Conservation (phyloP, 2,797 vertebrate genomes). For the Sebastes minor region DNA sequence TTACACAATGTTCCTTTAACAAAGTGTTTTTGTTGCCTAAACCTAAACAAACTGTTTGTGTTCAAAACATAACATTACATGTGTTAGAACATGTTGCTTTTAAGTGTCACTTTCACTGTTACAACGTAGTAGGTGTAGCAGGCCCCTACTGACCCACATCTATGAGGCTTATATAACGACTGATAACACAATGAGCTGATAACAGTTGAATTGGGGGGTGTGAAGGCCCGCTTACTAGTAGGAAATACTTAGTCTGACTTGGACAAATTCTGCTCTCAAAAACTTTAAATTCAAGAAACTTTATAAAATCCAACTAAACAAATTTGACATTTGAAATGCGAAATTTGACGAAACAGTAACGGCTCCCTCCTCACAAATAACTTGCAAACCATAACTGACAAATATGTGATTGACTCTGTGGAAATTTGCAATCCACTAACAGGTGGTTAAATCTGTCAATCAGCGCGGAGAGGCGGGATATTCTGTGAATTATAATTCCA, state of each 20-base stretch:
- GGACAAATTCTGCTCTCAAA: not conserved
- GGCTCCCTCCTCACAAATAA: not conserved
- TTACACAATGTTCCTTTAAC: not conserved
- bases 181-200: not conserved
- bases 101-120: not conserved
- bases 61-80: too few species aligned
- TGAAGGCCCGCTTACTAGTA: not conserved
- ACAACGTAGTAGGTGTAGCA: not conserved
- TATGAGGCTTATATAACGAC: not conserved
- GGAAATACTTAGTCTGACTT: not conserved
- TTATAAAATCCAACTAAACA: not conserved
- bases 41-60: not conserved
- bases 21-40: not conserved
- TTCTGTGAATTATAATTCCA: conserved; percentile 73
- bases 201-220: not conserved
- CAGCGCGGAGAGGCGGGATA: conserved; percentile 53
- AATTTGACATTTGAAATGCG: conserved; percentile 16
- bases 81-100: too few species aligned
- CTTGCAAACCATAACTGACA: conserved; percentile 44
- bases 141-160: not conserved
- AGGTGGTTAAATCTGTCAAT: conserved; percentile 73
- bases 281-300: not conserved
- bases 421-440: conserved; percentile 60
- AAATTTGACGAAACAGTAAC: conserved; percentile 17
- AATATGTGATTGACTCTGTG: conserved; percentile 35